These are phyloP conservation scores for Bubalus kerabau DNA, from an alignment of 2,113 vertebrate species.

Conservation along the genomic window DNA sequence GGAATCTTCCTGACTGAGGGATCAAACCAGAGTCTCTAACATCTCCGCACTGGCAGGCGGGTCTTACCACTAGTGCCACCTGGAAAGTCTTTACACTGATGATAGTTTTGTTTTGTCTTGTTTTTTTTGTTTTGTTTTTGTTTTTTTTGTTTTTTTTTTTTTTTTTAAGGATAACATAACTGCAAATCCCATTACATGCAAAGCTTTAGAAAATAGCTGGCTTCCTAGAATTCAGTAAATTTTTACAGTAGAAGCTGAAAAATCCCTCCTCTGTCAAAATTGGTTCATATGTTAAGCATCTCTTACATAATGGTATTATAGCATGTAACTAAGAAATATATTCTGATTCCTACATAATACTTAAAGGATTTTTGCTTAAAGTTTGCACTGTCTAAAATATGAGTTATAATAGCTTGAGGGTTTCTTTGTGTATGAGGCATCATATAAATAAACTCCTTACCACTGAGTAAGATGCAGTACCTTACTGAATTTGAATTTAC, in stretches of 20 bases:
- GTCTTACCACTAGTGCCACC: neutral
- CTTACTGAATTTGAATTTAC: neutral
- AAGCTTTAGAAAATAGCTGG: neutral
- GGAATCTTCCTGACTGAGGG: neutral
- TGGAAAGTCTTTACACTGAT: neutral
- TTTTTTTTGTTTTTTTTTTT: rapidly evolving
- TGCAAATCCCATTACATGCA: neutral
- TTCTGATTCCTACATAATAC: neutral
- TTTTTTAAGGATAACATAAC: neutral
- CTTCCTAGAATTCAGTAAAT: neutral
- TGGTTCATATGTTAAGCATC: neutral
- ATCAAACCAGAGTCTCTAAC: neutral
- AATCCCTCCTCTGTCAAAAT: neutral
- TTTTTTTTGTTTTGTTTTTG: neutral
- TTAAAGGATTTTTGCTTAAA: neutral
- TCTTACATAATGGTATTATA: neutral
- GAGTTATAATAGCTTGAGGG: neutral
- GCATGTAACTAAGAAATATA: neutral
- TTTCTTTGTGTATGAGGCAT: neutral
- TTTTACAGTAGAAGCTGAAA: neutral
- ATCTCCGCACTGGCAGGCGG: neutral
- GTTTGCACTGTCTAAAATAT: neutral
- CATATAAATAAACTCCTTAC: neutral
- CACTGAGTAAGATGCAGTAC: neutral
- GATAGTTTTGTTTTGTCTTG: neutral